Conservation (phyloP, 2,797 vertebrate species). For the Paratrypauchen microcephalus region DNA sequence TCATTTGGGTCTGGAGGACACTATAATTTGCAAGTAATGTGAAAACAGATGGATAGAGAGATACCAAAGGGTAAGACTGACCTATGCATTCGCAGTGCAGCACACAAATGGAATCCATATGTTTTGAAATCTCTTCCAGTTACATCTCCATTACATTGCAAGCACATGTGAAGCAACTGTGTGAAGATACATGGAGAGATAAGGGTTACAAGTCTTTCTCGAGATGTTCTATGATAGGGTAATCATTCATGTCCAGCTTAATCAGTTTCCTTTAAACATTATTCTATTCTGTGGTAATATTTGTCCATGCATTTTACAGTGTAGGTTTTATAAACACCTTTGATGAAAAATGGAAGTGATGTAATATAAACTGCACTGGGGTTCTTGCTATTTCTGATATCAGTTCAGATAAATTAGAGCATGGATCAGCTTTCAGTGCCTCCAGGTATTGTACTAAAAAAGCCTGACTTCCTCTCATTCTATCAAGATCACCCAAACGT, state of each 20-base stretch:
- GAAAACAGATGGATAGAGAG: slow-evolving; percentile 99
- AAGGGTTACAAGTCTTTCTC: slow-evolving; percentile 37
- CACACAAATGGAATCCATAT: slow-evolving; percentile 98
- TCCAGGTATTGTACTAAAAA: slow-evolving; percentile 56
- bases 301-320: slow-evolving; percentile 51
- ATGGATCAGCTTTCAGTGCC: slow-evolving; percentile 65
- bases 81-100: slow-evolving; percentile 83
- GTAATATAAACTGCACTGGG: slow-evolving; percentile 64
- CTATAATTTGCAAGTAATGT: slow-evolving; percentile 95
- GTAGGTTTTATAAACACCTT: slow-evolving; percentile 55
- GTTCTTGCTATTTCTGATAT: slow-evolving; percentile 70
- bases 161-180: slow-evolving; percentile 26
- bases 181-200: slow-evolving; percentile 20
- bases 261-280: slow-evolving; percentile 34
- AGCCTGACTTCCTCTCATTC: slow-evolving; percentile 43
- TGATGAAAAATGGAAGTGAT: slow-evolving; percentile 70
- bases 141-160: slow-evolving; percentile 78
- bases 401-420: slow-evolving; percentile 65
- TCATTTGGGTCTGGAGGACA: slow-evolving; percentile 96
- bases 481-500: slow-evolving; percentile 50
- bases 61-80: slow-evolving; percentile 87
- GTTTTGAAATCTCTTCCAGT: slow-evolving; percentile 75
- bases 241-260: slow-evolving; percentile 32
- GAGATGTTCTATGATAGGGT: slow-evolving; percentile 35
- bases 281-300: slow-evolving; percentile 39